These are phyloP conservation scores for Eledone cirrhosa DNA, from an alignment of 2,888 invertebrate genomes.

Conservation along the genomic window DNA sequence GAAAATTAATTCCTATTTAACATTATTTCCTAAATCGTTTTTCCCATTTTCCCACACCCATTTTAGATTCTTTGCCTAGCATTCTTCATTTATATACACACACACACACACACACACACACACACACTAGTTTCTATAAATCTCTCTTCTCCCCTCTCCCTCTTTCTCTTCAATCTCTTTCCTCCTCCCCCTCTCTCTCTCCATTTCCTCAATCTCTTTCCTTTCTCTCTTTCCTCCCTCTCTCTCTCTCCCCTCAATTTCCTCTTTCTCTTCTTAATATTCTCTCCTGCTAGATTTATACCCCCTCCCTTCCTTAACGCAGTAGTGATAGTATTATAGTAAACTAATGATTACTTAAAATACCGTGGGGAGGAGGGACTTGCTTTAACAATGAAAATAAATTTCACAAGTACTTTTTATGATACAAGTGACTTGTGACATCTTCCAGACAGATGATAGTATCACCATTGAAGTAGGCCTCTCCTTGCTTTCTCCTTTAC, in stretches of 20 bases:
- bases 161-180: neutral
- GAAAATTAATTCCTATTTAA: too few relatives aligned
- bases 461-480: too few relatives aligned
- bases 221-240: neutral
- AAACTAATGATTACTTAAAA: too few relatives aligned
- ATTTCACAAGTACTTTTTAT: too few relatives aligned
- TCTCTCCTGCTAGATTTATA: neutral
- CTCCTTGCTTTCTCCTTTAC: too few relatives aligned
- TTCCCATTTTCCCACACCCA: neutral
- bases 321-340: too few relatives aligned
- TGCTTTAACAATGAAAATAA: too few relatives aligned
- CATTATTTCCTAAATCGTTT: neutral
- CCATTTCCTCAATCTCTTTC: neutral
- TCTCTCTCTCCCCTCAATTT: neutral
- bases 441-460: too few relatives aligned
- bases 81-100: neutral
- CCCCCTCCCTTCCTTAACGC: too few relatives aligned
- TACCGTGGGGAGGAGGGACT: too few relatives aligned
- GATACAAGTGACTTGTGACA: too few relatives aligned
- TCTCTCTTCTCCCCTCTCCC: neutral
- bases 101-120: neutral
- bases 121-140: neutral
- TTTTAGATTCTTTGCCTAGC: neutral
- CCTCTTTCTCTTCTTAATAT: neutral
- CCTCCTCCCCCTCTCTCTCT: neutral